These are phyloP conservation scores for Drosophila nasuta DNA, from an alignment of 1,140 invertebrate genomes.

Conservation along the genomic window DNA sequence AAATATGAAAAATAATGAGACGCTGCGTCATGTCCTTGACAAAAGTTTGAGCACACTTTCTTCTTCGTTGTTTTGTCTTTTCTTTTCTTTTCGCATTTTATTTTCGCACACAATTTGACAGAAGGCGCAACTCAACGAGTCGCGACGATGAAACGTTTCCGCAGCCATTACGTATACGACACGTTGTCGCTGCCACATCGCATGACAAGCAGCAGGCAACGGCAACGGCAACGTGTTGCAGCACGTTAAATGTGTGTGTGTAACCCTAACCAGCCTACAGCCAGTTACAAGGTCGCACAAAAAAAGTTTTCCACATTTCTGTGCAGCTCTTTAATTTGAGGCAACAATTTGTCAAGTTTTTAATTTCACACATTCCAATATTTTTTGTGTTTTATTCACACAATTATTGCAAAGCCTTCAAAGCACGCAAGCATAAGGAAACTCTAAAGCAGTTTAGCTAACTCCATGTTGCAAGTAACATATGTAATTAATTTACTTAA, in stretches of 20 bases:
- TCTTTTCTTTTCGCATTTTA: conserved; percentile 43
- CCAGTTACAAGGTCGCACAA: conserved; percentile 52
- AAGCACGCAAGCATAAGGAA: not conserved
- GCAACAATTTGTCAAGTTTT: conserved; percentile 61
- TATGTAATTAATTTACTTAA: not conserved
- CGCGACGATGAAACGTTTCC: conserved; percentile 44
- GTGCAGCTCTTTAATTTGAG: conserved; percentile 59
- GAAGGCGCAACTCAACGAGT: conserved; percentile 50
- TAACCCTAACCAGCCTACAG: conserved; percentile 20
- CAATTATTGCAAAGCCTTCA: not conserved
- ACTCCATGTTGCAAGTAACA: not conserved
- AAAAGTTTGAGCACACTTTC: conserved; percentile 31
- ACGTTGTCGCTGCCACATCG: conserved; percentile 47
- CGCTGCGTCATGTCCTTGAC: conserved; percentile 45
- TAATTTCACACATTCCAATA: conserved; percentile 20
- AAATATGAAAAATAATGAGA: conserved; percentile 62
- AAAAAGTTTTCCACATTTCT: conserved; percentile 47
- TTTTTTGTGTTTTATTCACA: not conserved
- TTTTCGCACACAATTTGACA: conserved; percentile 64
- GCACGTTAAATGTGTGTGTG: conserved; percentile 38
- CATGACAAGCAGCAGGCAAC: conserved; percentile 40
- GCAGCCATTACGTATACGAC: conserved; percentile 68
- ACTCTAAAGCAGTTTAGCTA: not conserved
- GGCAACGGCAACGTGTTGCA: conserved; percentile 62
- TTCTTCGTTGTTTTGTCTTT: conserved; percentile 32